These are phyloP conservation scores for Gobio occitaniae DNA, from an alignment of 2,797 vertebrate genomes.

Conservation along the genomic window DNA sequence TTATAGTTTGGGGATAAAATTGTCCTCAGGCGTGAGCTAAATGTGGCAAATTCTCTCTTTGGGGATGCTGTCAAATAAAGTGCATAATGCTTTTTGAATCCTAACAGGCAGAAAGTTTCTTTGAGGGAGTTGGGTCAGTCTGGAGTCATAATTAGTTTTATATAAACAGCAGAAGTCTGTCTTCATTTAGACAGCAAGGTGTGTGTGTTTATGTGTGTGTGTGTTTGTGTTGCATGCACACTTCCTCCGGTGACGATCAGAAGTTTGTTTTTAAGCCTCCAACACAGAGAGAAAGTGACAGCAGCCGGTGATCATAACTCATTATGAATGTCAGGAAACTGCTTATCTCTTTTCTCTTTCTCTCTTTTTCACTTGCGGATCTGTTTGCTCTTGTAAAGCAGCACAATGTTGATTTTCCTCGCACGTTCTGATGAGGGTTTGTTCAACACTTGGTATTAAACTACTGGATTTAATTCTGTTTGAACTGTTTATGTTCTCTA, in stretches of 20 bases:
- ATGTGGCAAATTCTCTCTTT: neutral
- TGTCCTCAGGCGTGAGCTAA: neutral
- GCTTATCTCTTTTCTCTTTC: neutral
- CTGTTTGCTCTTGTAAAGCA: neutral
- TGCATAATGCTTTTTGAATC: neutral
- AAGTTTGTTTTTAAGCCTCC: constrained; percentile 16
- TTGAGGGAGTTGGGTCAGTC: neutral
- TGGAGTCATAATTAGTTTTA: neutral
- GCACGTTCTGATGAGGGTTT: neutral
- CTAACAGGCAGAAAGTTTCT: neutral
- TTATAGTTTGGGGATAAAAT: neutral
- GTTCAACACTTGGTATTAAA: constrained; percentile 24
- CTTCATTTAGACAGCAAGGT: neutral
- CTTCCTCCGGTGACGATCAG: constrained; percentile 9
- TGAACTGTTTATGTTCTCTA: neutral
- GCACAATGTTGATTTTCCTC: neutral
- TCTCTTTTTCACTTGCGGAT: neutral
- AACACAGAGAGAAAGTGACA: neutral
- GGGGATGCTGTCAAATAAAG: neutral
- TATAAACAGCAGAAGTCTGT: neutral
- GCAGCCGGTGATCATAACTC: neutral
- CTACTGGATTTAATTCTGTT: constrained; percentile 13
- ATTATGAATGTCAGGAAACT: constrained; percentile 9
- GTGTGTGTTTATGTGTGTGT: neutral
- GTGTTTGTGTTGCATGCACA: neutral